Base-by-base conservation (phyloP, 2,888 invertebrate genomes). In the Trachelus iudaicus region DNA sequence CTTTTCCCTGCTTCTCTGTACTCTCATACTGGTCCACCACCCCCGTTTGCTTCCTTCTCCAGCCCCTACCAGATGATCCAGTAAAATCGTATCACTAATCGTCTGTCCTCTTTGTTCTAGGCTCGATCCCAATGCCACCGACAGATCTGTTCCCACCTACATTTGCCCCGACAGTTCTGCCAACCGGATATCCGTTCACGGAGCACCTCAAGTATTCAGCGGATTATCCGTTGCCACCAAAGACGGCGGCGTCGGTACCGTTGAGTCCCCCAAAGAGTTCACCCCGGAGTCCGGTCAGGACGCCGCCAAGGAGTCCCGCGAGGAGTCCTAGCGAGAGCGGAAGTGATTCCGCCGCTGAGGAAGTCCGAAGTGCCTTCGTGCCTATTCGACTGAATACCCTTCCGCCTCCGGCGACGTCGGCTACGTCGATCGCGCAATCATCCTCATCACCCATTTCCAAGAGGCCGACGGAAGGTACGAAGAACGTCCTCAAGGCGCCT, bases 291-390 rank as follows among this genome's bases (percentile, higher is more conserved):
- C 90, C 89, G 15, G 56, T 56, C 56, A 56, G 56, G 56, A 89
- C 88, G 2, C 90, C 91, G 0, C 89, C 90, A 0, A 82, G 87
- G 23, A 71, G 71, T 34, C 71, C 71, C 31, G 71, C 71, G 71
- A 77, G 75, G 40, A 90, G 89, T 75, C 90, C 89, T 0, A 90
- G 89, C 78, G 91, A 91, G 4, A 90, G 89, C 30, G 89, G 88
- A 11, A 90, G 90, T 81, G 91, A 91, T 9, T 87, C 89, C 1
- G 83, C 86, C 15, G 75, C 85, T n/a, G 91, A 91, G 34, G 91
- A 90, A 76, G 83, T 89, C 3, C 89, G 91, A 74, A 91, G 91
- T 84, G 91, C 91, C 82, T 91, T 91, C 81, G 89, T 90, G 13
- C 91, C 91, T 0, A 88, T 91, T 69, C 84, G 88, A 40, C 77